Conservation (phyloP, 2,797 vertebrate genomes). For the Poeciliopsis infans region DNA sequence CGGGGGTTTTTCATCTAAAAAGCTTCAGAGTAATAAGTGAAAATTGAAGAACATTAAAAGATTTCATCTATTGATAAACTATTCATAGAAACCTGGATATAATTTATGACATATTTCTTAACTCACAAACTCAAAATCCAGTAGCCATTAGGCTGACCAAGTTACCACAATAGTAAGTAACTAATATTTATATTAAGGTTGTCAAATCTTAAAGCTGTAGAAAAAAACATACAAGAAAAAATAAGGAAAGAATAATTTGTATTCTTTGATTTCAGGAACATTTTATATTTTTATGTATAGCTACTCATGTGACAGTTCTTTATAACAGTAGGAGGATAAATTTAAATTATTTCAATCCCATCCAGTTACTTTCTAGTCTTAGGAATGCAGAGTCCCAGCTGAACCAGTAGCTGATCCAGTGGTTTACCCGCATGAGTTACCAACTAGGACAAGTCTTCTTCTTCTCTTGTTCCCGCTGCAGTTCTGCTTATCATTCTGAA, state of each 20-base stretch:
- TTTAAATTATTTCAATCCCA: neutral
- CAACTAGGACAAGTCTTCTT: neutral
- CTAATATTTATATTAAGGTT: neutral
- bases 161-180: neutral
- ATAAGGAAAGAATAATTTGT: neutral
- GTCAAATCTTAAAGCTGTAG: neutral
- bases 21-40: neutral
- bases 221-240: neutral
- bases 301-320: neutral
- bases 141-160: neutral
- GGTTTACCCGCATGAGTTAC: conserved; percentile 5
- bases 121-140: neutral
- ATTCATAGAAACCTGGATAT: neutral
- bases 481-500: neutral
- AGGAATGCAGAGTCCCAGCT: neutral
- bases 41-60: neutral
- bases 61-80: neutral
- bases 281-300: neutral
- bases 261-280: neutral
- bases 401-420: conserved; percentile 1
- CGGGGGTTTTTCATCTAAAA: neutral
- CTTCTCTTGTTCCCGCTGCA: neutral
- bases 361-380: neutral
- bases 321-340: neutral
- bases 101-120: neutral